These are phyloP conservation scores for Drosophila paramelanica DNA, from an alignment of 2,888 invertebrate species.

Conservation along the genomic window DNA sequence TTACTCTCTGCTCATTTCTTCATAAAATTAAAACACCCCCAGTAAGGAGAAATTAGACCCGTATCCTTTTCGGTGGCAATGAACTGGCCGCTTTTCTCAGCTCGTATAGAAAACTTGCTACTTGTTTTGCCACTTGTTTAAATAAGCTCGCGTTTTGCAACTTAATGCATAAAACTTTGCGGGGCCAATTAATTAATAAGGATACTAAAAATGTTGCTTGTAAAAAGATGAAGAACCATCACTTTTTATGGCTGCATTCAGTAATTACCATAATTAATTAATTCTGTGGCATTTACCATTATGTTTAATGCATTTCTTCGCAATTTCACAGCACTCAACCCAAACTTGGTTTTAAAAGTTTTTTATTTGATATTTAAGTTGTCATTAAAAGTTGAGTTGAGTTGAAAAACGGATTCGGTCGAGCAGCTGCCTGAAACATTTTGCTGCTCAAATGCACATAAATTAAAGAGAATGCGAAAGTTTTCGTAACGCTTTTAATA, in stretches of 20 bases:
- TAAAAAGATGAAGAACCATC: conserved; percentile 11
- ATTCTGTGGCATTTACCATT: conserved; percentile 29
- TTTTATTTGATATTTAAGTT: conserved; percentile 27
- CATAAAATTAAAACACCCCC: background rate
- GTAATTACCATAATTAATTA: conserved; percentile 56
- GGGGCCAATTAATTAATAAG: conserved; percentile 48
- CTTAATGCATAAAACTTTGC: background rate
- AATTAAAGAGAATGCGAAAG: conserved; percentile 44
- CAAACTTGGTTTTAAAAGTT: conserved; percentile 36
- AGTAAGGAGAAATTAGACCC: background rate
- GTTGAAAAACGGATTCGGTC: too few relatives aligned
- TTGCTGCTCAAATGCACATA: conserved; percentile 38
- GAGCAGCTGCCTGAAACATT: conserved; percentile 32
- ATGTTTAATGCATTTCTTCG: conserved; percentile 28
- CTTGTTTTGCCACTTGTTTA: conserved; percentile 42
- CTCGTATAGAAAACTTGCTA: background rate
- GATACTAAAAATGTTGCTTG: conserved; percentile 33
- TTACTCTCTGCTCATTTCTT: background rate
- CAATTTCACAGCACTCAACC: conserved; percentile 8
- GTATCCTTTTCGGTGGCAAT: conserved; percentile 32
- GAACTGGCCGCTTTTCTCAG: conserved; percentile 29
- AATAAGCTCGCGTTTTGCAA: conserved; percentile 18
- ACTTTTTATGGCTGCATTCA: conserved; percentile 26
- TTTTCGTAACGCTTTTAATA: conserved; percentile 4
- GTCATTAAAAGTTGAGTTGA: conserved; percentile 41